Percentiles rank a stretch among this genome's conserved stretches.
phyloP scores from a whole-genome alignment of 2,888 invertebrate genomes.

The Epiblema foenella region DNA sequence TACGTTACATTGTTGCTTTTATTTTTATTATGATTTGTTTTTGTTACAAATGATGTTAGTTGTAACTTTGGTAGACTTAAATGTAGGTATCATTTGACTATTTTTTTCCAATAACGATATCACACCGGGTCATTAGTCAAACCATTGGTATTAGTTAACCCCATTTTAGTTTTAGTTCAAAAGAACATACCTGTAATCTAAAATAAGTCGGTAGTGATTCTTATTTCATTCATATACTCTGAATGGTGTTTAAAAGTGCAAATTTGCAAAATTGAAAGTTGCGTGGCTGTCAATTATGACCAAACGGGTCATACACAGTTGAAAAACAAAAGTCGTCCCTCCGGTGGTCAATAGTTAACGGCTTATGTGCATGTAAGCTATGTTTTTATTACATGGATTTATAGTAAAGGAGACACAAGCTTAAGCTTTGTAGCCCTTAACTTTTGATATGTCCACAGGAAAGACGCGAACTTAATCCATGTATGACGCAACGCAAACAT shows the following conservation, averaged over 20 bases:
- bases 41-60: background rate
- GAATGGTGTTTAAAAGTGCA: background rate
- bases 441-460: too few species aligned
- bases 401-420: too few species aligned
- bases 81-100: background rate
- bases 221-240: background rate
- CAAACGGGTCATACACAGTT: too few species aligned
- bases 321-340: background rate
- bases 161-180: background rate
- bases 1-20: slow-evolving; percentile 6
- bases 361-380: too few species aligned
- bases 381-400: too few species aligned
- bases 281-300: too few species aligned
- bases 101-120: slow-evolving; percentile 3
- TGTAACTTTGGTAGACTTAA: background rate
- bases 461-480: too few species aligned
- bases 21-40: slow-evolving; percentile 7
- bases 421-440: too few species aligned
- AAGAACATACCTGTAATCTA: background rate
- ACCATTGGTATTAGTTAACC: background rate
- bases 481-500: too few species aligned
- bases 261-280: too few species aligned
- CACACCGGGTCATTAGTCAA: slow-evolving; percentile 27
- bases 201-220: background rate
- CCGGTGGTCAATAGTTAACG: too few species aligned